These are phyloP conservation scores for Chionodraco myersi DNA, from an alignment of 2,113 vertebrate genomes.

Conservation along the genomic window DNA sequence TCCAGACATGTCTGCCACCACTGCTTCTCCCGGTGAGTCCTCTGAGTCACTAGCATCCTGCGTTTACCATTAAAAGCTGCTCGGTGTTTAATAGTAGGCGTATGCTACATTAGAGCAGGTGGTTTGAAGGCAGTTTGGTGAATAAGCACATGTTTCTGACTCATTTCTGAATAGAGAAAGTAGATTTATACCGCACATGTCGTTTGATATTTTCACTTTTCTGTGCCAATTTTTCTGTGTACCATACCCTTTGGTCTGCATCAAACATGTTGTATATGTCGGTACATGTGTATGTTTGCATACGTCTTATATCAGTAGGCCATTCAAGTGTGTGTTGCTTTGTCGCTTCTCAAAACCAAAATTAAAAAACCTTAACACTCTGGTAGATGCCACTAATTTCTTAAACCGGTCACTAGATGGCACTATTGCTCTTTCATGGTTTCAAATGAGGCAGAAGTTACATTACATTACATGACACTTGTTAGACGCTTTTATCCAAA, in stretches of 20 bases:
- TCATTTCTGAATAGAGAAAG: neutral
- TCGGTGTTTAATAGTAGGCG: neutral
- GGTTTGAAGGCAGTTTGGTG: neutral
- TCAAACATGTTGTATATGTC: too few relatives aligned
- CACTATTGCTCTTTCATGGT: slow-evolving; percentile 3
- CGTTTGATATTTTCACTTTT: neutral
- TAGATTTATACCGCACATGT: neutral
- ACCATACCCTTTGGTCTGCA: too few relatives aligned
- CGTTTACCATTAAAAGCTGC: neutral
- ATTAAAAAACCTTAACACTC: too few relatives aligned
- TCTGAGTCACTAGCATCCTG: neutral
- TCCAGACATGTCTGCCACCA: slow-evolving; percentile 84
- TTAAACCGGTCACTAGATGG: slow-evolving; percentile 42
- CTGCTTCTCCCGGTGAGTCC: slow-evolving; percentile 89
- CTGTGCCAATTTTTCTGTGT: neutral
- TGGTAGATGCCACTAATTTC: neutral
- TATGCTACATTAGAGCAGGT: neutral
- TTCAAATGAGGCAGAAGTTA: neutral
- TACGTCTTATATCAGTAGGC: neutral
- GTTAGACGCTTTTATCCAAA: too few relatives aligned
- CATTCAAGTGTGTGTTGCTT: neutral
- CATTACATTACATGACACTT: too few relatives aligned
- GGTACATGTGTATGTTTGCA: neutral
- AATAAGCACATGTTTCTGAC: neutral
- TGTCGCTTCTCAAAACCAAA: neutral